Percentiles rank a stretch among this genome's conserved stretches.
phyloP scores from a whole-genome alignment of 2,888 invertebrate species.

The Ichneumon xanthorius region DNA sequence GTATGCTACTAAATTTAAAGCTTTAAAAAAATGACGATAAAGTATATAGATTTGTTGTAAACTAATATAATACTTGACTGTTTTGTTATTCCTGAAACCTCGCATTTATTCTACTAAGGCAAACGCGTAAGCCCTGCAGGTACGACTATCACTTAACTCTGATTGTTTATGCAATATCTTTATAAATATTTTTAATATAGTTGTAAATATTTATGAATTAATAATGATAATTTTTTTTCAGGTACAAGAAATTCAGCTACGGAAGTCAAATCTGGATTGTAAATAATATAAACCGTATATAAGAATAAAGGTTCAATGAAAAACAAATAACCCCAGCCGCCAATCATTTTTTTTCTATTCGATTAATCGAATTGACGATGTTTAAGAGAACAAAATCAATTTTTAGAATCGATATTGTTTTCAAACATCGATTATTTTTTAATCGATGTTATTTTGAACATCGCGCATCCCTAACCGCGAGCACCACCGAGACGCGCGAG shows the following conservation, averaged over 20 bases:
- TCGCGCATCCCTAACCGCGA: constrained; percentile 1
- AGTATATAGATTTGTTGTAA: neutral
- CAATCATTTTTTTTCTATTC: neutral
- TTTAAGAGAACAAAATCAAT: neutral
- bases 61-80: neutral
- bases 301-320: neutral
- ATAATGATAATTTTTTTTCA: neutral
- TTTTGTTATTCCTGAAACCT: neutral
- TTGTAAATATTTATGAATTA: neutral
- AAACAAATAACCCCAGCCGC: neutral
- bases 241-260: neutral
- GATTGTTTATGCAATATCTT: neutral
- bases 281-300: neutral
- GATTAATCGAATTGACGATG: neutral
- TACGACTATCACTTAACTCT: neutral
- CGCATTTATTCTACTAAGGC: too few species aligned
- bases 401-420: neutral
- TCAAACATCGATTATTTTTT: neutral
- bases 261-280: neutral
- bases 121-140: neutral
- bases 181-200: neutral
- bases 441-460: neutral
- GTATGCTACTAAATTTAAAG: neutral
- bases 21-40: neutral
- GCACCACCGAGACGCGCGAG: too few species aligned